phyloP scores from a whole-genome alignment of 2,797 vertebrate species.

The Epinephelus malabaricus region DNA sequence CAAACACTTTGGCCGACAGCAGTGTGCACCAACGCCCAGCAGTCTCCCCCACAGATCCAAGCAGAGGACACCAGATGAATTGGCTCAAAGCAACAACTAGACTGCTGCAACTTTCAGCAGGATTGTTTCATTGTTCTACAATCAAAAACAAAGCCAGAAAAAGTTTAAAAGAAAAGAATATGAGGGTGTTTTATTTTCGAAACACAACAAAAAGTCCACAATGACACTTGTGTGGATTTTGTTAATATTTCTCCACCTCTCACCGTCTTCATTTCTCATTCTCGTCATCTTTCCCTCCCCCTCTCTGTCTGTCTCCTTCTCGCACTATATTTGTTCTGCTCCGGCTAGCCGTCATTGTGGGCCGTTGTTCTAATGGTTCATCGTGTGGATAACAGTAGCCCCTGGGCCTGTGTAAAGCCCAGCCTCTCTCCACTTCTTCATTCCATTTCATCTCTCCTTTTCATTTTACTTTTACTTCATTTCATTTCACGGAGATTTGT shows the following conservation, averaged over 20 bases:
- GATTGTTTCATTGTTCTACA: background rate
- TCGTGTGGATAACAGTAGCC: slow-evolving; percentile 68
- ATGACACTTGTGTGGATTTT: slow-evolving; percentile 19
- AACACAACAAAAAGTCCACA: background rate
- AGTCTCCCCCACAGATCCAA: background rate
- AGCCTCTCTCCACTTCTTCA: slow-evolving; percentile 45
- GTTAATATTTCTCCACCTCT: background rate
- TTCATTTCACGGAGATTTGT: slow-evolving; percentile 83
- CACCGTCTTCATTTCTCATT: slow-evolving; percentile 18
- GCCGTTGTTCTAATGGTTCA: slow-evolving; percentile 66
- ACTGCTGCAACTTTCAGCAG: background rate
- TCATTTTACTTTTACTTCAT: slow-evolving; percentile 78
- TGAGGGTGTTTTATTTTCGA: background rate
- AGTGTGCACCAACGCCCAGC: too few species aligned
- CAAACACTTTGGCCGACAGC: background rate
- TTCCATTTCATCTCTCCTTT: slow-evolving; percentile 74
- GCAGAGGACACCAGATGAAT: background rate
- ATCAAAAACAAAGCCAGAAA: background rate
- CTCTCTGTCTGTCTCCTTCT: slow-evolving; percentile 13
- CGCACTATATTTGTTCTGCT: slow-evolving; percentile 53
- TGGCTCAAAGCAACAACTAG: background rate
- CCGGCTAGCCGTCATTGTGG: slow-evolving; percentile 57
- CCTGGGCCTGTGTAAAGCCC: slow-evolving; percentile 56
- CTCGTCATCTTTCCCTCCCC: slow-evolving; percentile 24
- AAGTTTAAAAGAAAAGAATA: background rate